Evolutionary conservation across 2,797 vertebrate species (phyloP).

Genomic region (Merluccius polli): DNA sequence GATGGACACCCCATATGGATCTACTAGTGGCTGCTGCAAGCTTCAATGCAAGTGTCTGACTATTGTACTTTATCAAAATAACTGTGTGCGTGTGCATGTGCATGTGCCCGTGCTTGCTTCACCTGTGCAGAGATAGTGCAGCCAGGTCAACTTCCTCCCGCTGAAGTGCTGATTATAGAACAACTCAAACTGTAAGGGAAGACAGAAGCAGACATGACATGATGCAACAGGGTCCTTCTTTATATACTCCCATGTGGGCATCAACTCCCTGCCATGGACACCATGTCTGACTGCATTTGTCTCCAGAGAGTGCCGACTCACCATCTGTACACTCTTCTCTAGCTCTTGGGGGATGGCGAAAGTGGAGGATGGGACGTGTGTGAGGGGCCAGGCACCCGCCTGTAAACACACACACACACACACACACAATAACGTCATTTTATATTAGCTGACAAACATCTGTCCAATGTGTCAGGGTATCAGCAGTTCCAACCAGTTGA

Average conservation of each 20-base stretch:
- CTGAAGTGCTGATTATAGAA: slow-evolving; percentile 99
- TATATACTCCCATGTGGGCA: neutral
- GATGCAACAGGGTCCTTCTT: neutral
- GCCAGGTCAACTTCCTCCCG: slow-evolving; percentile 97
- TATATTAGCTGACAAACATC: neutral
- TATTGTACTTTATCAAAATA: neutral
- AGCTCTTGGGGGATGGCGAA: slow-evolving; percentile 99
- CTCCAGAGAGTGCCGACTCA: slow-evolving; percentile 62
- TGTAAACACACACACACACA: slow-evolving; percentile 52
- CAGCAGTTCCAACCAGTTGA: no score
- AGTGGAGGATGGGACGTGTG: slow-evolving; percentile 94
- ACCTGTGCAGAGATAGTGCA: slow-evolving; percentile 99
- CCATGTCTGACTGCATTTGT: neutral
- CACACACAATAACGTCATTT: no score
- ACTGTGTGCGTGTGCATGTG: neutral
- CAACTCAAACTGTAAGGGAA: slow-evolving; percentile 90
- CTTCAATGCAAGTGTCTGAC: no score
- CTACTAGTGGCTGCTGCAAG: no score
- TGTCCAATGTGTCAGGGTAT: neutral
- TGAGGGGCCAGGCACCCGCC: slow-evolving; percentile 98
- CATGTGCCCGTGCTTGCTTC: slow-evolving; percentile 5
- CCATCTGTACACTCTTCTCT: slow-evolving; percentile 99
- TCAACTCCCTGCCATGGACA: neutral
- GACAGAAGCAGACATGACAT: neutral
- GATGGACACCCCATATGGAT: neutral